Conservation (phyloP, 2,113 vertebrate species). For the Propithecus coquereli region DNA sequence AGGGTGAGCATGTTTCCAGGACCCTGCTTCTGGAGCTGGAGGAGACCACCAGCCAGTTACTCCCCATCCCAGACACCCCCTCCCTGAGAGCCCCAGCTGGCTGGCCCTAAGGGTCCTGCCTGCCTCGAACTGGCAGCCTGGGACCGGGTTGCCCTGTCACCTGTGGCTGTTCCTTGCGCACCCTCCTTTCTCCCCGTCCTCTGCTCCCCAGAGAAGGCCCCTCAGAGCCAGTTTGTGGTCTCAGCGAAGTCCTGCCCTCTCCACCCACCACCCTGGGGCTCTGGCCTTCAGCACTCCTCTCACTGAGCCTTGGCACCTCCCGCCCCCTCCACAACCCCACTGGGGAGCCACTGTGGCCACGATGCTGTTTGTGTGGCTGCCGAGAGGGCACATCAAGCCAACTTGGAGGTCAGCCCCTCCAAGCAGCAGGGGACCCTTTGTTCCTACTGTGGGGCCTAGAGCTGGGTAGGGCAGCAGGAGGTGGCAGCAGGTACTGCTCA, state of each 20-base stretch:
- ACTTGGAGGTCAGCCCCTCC: constrained; percentile 63
- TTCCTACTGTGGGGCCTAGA: background rate
- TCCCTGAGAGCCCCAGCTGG: background rate
- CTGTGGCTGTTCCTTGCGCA: background rate
- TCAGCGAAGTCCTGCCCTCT: constrained; percentile 73
- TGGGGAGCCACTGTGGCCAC: constrained; percentile 66
- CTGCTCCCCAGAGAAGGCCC: constrained; percentile 63
- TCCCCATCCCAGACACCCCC: background rate
- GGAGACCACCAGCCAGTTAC: background rate
- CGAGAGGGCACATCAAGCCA: constrained; percentile 44
- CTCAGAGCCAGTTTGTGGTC: constrained; percentile 51
- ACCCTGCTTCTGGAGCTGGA: background rate
- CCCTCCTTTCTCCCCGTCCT: background rate
- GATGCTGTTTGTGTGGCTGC: constrained; percentile 68
- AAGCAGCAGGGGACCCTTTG: constrained; percentile 23
- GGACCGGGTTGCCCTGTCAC: background rate
- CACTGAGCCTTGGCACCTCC: background rate
- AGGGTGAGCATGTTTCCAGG: background rate
- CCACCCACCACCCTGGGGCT: constrained; percentile 32
- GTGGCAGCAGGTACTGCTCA: fast-evolving
- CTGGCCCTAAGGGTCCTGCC: background rate
- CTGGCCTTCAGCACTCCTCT: background rate
- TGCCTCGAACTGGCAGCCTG: background rate
- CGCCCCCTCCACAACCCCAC: constrained; percentile 4
- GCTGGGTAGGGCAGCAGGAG: background rate